These are phyloP conservation scores for Dallia pectoralis DNA, from an alignment of 2,797 vertebrate species.

Conservation along the genomic window DNA sequence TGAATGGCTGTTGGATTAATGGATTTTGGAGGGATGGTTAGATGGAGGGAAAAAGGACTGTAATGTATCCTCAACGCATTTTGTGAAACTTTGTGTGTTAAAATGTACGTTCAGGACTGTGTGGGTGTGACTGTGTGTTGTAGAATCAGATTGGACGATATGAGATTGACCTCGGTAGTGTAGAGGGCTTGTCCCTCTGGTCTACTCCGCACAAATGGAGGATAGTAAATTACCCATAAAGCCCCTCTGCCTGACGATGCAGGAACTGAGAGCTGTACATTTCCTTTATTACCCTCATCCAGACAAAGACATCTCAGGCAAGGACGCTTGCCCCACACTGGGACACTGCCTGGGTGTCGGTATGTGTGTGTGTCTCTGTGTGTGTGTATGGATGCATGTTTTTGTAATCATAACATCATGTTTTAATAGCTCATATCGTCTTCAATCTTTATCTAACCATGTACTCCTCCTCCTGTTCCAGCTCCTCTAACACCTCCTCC, in stretches of 20 bases:
- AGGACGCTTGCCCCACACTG: conserved; percentile 15
- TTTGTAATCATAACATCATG: not conserved
- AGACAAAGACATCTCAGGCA: conserved; percentile 42
- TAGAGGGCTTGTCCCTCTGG: conserved; percentile 41
- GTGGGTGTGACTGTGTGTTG: conserved; percentile 14
- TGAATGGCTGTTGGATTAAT: too few relatives aligned
- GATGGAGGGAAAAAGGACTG: too few relatives aligned
- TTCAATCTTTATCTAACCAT: not conserved
- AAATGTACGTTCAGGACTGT: too few relatives aligned
- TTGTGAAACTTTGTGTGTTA: not conserved
- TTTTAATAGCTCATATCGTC: not conserved
- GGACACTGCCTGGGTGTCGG: not conserved
- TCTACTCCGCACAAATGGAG: conserved; percentile 28
- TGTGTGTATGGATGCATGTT: too few relatives aligned
- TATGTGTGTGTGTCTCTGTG: not conserved
- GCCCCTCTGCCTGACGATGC: conserved; percentile 51
- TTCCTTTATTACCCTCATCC: conserved; percentile 60
- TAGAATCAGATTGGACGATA: conserved; percentile 37
- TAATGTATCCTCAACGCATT: not conserved
- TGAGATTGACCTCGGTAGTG: conserved; percentile 61
- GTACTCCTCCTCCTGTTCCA: not conserved
- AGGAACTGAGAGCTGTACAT: conserved; percentile 50
- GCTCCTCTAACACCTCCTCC: too few relatives aligned
- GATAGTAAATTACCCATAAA: conserved; percentile 67
- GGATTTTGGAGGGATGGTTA: too few relatives aligned